These are phyloP conservation scores for Turritopsis dohrnii DNA, from an alignment of 30 jellyfish, hydroid and myxozoan species.

Conservation along the genomic window DNA sequence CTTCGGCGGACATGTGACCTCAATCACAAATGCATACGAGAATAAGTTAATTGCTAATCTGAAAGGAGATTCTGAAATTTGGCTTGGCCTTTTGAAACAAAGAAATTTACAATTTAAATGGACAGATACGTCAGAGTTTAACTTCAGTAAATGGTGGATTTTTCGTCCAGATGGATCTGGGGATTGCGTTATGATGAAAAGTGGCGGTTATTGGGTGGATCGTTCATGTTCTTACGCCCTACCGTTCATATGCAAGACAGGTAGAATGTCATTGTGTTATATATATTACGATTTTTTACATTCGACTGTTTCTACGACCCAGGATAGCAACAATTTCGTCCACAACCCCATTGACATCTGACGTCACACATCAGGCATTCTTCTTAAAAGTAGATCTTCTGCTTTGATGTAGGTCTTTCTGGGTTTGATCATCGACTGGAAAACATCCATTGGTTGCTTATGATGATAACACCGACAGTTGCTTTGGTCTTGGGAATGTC, in stretches of 20 bases:
- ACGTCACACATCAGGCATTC: no score
- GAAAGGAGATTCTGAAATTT: neutral
- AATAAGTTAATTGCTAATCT: neutral
- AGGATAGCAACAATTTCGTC: no score
- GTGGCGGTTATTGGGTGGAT: conserved; percentile 15
- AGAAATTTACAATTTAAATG: neutral
- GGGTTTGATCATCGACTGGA: neutral
- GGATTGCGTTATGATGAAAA: neutral
- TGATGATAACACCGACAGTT: neutral
- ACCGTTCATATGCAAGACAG: conserved; percentile 2
- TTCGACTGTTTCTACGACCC: neutral
- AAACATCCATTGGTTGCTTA: neutral
- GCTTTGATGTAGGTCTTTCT: neutral
- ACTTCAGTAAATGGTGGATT: conserved; percentile 3
- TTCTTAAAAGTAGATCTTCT: no score
- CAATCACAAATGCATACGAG: neutral
- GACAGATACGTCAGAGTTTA: neutral
- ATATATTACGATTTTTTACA: neutral
- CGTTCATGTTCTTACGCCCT: neutral
- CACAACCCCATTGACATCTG: no score
- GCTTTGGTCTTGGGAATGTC: neutral
- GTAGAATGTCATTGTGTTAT: neutral
- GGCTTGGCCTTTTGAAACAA: conserved; percentile 3
- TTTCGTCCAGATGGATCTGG: neutral
- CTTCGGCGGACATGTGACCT: neutral